Base-by-base conservation (phyloP, 2,113 vertebrate species). In the Sphaerodactylus townsendi region DNA sequence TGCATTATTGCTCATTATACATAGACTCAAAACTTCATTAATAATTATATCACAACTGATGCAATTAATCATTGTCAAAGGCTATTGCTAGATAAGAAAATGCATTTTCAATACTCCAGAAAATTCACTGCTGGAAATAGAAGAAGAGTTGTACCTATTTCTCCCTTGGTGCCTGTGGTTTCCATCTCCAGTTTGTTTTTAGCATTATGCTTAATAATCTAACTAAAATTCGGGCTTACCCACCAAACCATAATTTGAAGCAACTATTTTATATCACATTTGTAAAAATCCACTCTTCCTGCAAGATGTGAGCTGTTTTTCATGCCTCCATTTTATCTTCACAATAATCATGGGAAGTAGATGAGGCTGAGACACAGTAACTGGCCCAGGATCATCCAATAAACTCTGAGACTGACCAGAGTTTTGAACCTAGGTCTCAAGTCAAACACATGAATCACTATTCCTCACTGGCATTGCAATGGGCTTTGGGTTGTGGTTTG, bases 81-180 rank as follows among this genome's bases (percentile, higher is more conserved):
- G 59, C 2, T 33, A 4, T 23, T 82, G 21, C 15, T 64, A 74
- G n/a, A 56, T 37, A 64, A 50, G 25, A 41, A 76, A 77, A 53
- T 65, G 13, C 37, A 33, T 75, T 50, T 37, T n/a, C 10, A 44
- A 39, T 73, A 84, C 72, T 79, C 74, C 80, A 65, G 76, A 86
- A 76, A 86, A 89, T 82, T 90, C 85, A 81, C 75, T 82, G 10
- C 75, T 82, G 10, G 65, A 86, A 75, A 77, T 28, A 19, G 33
- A 14, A 11, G 62, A 39, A n/a, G 28, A 44, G 25, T 21, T 8
- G 23, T 17, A 28, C 5, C 59, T 37, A 9, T 13, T 72, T 35
- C 15, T 10, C 3, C 2, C 21, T 7, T 65, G 5, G n/a, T 41
- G 46, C 30, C 17, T 37, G 30, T 71, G 25, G 19, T 10, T 72